Base-by-base conservation (phyloP, 2,113 vertebrate genomes). In the Sinocyclocheilus rhinocerous region DNA sequence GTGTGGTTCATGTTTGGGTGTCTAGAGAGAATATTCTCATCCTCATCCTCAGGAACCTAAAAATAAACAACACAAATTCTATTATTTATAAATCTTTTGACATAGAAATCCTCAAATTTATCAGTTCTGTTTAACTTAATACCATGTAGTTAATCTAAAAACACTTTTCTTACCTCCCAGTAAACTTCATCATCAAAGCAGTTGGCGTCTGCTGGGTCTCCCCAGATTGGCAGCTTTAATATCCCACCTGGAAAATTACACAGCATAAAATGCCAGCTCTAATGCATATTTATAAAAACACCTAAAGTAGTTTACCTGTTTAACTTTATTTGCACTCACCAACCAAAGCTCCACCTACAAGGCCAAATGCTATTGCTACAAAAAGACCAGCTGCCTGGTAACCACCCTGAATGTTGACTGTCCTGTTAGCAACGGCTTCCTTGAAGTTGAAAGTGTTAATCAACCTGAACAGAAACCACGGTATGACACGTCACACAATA, bases 141-240 rank as follows among this genome's bases (percentile, higher is more conserved):
- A 24, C 39, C 20, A 45, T 12, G 39, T 24, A 55, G 26, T 22
- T 20, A 12, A 79, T 59, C 2, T 61, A 78, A 42, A 76, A 55
- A 33, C 26, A 55, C n/a, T 48, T 81, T 72, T 79, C 96, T 95
- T 88, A 99, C 98, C 97, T 98, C 96, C 98, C 98, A 99, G 91
- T 99, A 99, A 1, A 95, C 0, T 0, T 91, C 93, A 70, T 99
- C 98, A 55, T 98, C 96, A 87, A 97, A 99, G 93, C 98, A 99
- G 88, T 95, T 96, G 90, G 97, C 96, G 80, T 97, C 96, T 0
- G 96, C 91, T 0, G 96, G 81, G 76, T 98, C 97, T 10, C 97
- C 97, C 97, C 97, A 99, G 80, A 98, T 86, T 0, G 97, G 97
- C 52, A 99, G 87, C 91, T 96, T 98, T 89, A 99, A 92, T 84